Evolutionary conservation across 2,797 vertebrate species (phyloP).

Genomic region (Capromys pilorides): DNA sequence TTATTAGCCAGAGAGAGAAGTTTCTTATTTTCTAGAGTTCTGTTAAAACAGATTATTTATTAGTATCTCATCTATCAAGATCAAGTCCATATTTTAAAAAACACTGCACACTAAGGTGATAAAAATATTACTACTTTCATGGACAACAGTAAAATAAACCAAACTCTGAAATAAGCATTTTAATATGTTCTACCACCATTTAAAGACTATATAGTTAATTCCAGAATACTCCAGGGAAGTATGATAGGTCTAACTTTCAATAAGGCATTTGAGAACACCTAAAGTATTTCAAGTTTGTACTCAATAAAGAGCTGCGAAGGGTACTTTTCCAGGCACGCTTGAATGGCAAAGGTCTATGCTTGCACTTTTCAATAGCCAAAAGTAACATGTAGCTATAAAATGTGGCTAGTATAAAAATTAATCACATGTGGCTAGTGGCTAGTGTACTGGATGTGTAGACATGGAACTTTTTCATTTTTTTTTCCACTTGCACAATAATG

Average conservation of each 20-base stretch:
- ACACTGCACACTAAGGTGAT: not conserved
- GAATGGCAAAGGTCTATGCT: not conserved
- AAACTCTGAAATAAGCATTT: constrained; percentile 58
- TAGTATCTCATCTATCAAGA: constrained; percentile 49
- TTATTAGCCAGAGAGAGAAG: constrained; percentile 51
- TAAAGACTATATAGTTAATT: constrained; percentile 22
- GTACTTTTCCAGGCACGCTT: not conserved
- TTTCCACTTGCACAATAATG: not conserved
- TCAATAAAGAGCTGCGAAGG: not conserved
- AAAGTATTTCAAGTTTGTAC: not conserved
- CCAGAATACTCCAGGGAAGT: constrained; percentile 15
- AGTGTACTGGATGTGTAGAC: not conserved
- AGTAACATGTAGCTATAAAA: not conserved
- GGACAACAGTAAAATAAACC: constrained; percentile 43
- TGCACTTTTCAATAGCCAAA: not conserved
- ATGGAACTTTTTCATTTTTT: not conserved
- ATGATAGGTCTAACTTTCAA: not conserved
- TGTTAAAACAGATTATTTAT: constrained; percentile 72
- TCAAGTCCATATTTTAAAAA: constrained; percentile 53
- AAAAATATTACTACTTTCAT: constrained; percentile 9
- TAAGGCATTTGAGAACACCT: not conserved
- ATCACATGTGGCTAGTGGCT: not conserved
- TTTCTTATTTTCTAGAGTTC: constrained; percentile 72
- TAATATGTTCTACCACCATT: constrained; percentile 4
- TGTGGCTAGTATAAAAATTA: constrained; percentile 25